A percentile compares a stretch with the other conserved stretches of the same genome.
Conservation (phyloP, 2,113 vertebrate genomes). For the Corythornis madagascariensis region DNA sequence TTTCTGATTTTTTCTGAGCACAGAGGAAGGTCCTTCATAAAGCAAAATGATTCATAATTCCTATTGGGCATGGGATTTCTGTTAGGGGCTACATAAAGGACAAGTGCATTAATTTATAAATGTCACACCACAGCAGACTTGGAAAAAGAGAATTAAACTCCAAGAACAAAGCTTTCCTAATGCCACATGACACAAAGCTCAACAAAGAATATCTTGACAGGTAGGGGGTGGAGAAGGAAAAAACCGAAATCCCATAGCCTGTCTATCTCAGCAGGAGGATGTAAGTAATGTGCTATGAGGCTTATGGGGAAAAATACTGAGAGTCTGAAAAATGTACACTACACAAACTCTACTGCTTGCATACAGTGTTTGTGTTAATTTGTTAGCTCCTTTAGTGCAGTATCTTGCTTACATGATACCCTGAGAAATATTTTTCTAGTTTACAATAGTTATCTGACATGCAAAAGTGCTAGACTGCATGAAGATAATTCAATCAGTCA, state of each 20-base stretch:
- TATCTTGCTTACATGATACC: neutral
- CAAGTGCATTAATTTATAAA: conserved; percentile 19
- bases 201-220: conserved; percentile 30
- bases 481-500: conserved; percentile 9
- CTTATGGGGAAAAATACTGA: neutral
- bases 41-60: neutral
- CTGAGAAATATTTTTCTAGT: neutral
- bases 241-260: neutral
- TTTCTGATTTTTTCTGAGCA: neutral
- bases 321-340: neutral
- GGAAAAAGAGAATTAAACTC: conserved; percentile 30
- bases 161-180: conserved; percentile 46
- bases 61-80: neutral
- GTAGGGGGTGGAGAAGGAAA: conserved; percentile 25
- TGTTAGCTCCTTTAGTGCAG: neutral
- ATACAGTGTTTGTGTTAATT: neutral
- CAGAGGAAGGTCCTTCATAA: neutral
- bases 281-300: neutral
- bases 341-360: neutral
- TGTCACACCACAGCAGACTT: neutral
- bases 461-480: neutral
- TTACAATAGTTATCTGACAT: neutral
- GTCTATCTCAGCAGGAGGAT: conserved; percentile 24
- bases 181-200: conserved; percentile 47
- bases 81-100: conserved; percentile 8